These are phyloP conservation scores for Nesidiocoris tenuis DNA, from an alignment of 2,888 invertebrate genomes.

Conservation along the genomic window DNA sequence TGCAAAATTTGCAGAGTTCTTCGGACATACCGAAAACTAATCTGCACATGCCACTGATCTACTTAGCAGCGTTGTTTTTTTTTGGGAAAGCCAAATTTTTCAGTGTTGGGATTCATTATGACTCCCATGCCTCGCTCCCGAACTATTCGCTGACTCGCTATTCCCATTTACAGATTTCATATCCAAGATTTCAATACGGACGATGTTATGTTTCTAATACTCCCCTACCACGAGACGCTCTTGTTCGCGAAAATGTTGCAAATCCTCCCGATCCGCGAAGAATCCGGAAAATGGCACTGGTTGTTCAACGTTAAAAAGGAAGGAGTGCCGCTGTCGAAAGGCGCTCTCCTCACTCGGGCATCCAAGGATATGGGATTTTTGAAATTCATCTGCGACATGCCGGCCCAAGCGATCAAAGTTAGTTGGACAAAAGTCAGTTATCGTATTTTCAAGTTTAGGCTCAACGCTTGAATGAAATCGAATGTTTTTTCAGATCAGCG, in stretches of 20 bases:
- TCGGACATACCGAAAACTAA: too few species aligned
- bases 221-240: constrained; percentile 92
- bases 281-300: constrained; percentile 73
- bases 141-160: too few species aligned
- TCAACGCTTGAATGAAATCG: too few species aligned
- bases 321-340: constrained; percentile 72
- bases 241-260: constrained; percentile 81
- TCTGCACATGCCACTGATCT: too few species aligned
- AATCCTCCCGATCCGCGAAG: constrained; percentile 59
- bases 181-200: constrained; percentile 87
- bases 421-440: constrained; percentile 32
- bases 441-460: too few species aligned
- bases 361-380: constrained; percentile 64
- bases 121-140: too few species aligned
- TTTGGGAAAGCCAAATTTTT: too few species aligned
- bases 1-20: too few species aligned
- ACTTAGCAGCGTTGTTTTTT: too few species aligned
- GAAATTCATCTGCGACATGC: constrained; percentile 63
- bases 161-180: constrained; percentile 68
- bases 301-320: constrained; percentile 70
- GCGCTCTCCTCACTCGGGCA: constrained; percentile 71
- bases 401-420: constrained; percentile 61
- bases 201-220: constrained; percentile 72
- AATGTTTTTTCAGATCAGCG: constrained; percentile 46
- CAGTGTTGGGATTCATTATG: too few species aligned